Evolutionary conservation across 2,797 vertebrate genomes (phyloP).

Genomic region (Gallirallus australis): DNA sequence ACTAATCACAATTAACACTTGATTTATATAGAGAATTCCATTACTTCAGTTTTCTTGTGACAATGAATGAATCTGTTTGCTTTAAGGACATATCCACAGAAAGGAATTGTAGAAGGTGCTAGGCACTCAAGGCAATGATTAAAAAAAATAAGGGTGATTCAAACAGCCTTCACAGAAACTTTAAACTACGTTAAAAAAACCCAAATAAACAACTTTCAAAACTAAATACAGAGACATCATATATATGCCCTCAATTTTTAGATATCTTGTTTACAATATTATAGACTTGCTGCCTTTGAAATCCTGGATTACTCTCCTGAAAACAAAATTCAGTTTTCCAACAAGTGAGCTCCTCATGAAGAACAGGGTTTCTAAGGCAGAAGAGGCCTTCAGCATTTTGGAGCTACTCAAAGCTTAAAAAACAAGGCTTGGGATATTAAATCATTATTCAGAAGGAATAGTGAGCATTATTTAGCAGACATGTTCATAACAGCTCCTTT

Average conservation of each 20-base stretch:
- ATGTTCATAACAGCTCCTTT: not conserved
- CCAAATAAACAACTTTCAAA: not conserved
- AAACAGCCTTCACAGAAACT: not conserved
- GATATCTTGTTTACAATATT: not conserved
- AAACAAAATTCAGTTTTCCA: not conserved
- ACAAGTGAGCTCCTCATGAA: not conserved
- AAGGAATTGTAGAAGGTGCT: not conserved
- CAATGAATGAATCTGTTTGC: not conserved
- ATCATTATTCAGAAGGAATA: not conserved
- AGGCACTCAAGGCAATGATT: not conserved
- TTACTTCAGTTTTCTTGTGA: not conserved
- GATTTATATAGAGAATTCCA: not conserved
- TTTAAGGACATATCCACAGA: not conserved
- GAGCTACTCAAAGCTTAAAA: not conserved
- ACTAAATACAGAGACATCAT: not conserved
- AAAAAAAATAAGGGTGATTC: not conserved
- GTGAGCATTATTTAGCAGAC: not conserved
- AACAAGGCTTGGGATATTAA: not conserved
- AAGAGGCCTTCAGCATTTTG: not conserved
- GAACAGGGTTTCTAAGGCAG: not conserved
- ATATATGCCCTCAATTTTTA: not conserved
- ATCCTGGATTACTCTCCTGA: not conserved
- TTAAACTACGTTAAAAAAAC: not conserved
- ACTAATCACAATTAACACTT: not conserved
- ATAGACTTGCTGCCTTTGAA: not conserved